phyloP scores from a whole-genome alignment of 2,797 vertebrate species.

The Gadopsis marmoratus region DNA sequence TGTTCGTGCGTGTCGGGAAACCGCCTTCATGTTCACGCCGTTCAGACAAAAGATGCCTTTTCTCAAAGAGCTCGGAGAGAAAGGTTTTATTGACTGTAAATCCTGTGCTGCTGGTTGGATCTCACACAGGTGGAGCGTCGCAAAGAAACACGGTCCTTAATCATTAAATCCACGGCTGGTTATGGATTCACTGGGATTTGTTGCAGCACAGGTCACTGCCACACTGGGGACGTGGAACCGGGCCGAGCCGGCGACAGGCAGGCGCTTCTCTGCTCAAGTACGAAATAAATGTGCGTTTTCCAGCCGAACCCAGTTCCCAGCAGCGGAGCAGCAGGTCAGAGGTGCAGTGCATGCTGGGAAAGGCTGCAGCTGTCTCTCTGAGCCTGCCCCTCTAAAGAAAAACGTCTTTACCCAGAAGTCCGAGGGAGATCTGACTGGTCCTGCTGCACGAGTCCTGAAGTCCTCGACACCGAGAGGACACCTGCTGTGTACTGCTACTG shows the following conservation, averaged over 20 bases:
- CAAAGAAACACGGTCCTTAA: not conserved
- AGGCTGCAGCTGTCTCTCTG: slow-evolving; percentile 14
- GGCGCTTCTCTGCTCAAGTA: not conserved
- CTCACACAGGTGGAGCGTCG: not conserved
- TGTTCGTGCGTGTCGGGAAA: not conserved
- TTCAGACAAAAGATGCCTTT: not conserved
- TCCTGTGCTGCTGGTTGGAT: not conserved
- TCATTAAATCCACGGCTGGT: not conserved
- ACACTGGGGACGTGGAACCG: not conserved
- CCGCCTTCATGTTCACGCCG: not conserved
- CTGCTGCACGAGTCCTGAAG: slow-evolving; percentile 16
- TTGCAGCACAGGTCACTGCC: not conserved
- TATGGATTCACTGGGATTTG: slow-evolving; percentile 4
- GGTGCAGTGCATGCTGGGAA: slow-evolving; percentile 6
- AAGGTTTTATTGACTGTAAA: not conserved
- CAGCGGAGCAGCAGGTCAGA: slow-evolving; percentile 25
- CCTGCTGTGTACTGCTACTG: not conserved
- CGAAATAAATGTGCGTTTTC: not conserved
- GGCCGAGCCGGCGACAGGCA: not conserved
- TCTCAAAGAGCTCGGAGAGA: not conserved
- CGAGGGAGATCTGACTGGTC: slow-evolving; percentile 4
- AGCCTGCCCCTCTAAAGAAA: slow-evolving; percentile 19
- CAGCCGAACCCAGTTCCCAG: not conserved
- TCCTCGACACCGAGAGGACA: slow-evolving; percentile 17
- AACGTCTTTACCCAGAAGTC: slow-evolving; percentile 13